Evolutionary conservation across 1,140 invertebrate species (phyloP).

Genomic region (Nasonia longicornis): DNA sequence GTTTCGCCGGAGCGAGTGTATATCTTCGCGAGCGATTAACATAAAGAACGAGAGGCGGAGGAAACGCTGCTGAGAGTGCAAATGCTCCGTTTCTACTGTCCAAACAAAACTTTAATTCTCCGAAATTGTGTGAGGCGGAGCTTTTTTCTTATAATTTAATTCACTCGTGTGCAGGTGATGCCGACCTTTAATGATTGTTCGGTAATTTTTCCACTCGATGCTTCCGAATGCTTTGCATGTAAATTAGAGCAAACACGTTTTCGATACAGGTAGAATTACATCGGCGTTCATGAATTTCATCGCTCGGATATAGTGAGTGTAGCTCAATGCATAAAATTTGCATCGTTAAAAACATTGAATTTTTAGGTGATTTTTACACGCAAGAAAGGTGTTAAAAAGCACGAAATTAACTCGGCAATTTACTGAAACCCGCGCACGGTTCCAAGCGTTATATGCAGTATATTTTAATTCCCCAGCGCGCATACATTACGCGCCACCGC

Average conservation of each 20-base stretch:
- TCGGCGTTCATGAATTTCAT: constrained; percentile 41
- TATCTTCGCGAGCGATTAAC: neutral
- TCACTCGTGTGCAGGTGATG: neutral
- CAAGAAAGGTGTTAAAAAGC: constrained; percentile 40
- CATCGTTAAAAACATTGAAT: constrained; percentile 38
- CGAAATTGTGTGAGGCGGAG: neutral
- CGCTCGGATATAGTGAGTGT: neutral
- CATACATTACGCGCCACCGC: neutral
- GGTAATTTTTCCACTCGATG: constrained; percentile 25
- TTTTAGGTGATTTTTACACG: constrained; percentile 33
- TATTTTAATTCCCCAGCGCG: constrained; percentile 10
- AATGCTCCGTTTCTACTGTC: neutral
- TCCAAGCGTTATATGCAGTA: constrained; percentile 2
- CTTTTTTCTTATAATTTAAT: neutral
- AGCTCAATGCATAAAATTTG: constrained; percentile 46
- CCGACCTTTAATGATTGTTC: constrained; percentile 18
- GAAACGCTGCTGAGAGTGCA: neutral
- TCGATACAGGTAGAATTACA: constrained; percentile 30
- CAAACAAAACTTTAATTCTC: neutral
- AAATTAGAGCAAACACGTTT: constrained; percentile 42
- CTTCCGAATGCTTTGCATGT: constrained; percentile 34
- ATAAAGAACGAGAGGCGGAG: neutral
- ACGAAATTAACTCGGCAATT: constrained; percentile 37
- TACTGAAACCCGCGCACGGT: constrained; percentile 23
- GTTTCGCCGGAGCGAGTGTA: neutral